Conservation (phyloP, 2,888 invertebrate species). For the Pheosia gnoma region DNA sequence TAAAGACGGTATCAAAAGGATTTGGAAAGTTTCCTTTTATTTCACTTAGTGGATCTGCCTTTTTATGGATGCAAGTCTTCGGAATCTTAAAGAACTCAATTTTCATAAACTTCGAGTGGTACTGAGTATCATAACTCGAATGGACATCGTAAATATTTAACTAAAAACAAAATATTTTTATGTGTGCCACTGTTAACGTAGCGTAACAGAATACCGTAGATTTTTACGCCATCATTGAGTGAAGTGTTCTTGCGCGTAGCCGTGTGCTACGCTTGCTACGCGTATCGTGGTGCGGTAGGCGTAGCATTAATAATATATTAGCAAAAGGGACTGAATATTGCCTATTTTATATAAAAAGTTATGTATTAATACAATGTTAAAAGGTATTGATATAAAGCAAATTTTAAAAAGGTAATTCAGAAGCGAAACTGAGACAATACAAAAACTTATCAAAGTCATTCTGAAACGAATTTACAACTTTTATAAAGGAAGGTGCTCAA, state of each 20-base stretch:
- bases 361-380: no score
- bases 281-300: constrained; percentile 42
- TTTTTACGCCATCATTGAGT: constrained; percentile 24
- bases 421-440: no score
- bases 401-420: no score
- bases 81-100: background rate
- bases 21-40: constrained; percentile 31
- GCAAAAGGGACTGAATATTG: constrained; percentile 34
- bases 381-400: no score
- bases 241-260: constrained; percentile 39
- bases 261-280: constrained; percentile 54
- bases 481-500: no score
- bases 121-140: background rate
- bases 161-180: background rate
- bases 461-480: no score
- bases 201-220: constrained; percentile 4
- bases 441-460: no score
- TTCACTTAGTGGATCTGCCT: constrained; percentile 21
- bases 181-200: constrained; percentile 1
- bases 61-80: constrained; percentile 11
- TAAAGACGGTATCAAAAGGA: constrained; percentile 27
- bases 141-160: background rate
- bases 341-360: no score
- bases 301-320: constrained; percentile 21
- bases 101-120: background rate